These are phyloP conservation scores for Trachops cirrhosus DNA, from an alignment of 2,797 vertebrate genomes.

Conservation along the genomic window DNA sequence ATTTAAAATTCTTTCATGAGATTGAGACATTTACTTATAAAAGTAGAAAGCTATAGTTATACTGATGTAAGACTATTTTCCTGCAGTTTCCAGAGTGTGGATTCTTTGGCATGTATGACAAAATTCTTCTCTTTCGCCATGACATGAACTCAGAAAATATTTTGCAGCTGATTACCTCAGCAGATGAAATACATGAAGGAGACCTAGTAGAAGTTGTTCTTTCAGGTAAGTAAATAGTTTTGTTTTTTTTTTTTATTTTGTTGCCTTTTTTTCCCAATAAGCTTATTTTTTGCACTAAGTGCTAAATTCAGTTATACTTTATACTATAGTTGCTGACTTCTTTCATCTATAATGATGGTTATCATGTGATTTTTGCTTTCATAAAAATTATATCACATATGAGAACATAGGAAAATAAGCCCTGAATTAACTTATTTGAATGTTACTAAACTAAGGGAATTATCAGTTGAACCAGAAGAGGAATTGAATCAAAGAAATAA, in stretches of 20 bases:
- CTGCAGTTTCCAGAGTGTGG: constrained; percentile 96
- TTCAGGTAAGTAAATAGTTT: constrained; percentile 87
- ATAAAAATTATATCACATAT: constrained; percentile 25
- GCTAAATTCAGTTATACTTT: background rate
- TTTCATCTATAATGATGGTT: constrained; percentile 25
- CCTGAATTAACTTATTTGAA: background rate
- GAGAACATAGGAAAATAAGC: constrained; percentile 11
- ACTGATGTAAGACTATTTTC: constrained; percentile 72
- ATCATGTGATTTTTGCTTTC: background rate
- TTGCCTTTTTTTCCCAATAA: background rate
- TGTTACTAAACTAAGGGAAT: constrained; percentile 32
- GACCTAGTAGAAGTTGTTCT: constrained; percentile 91
- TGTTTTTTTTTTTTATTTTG: background rate
- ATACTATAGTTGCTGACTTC: background rate
- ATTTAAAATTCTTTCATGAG: constrained; percentile 33
- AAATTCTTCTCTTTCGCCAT: constrained; percentile 98
- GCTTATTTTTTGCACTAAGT: background rate
- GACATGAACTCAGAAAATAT: constrained; percentile 97
- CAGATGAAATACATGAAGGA: constrained; percentile 95
- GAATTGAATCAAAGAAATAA: constrained; percentile 27
- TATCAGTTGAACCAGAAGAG: background rate
- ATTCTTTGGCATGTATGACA: constrained; percentile 99
- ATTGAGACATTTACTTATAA: constrained; percentile 18
- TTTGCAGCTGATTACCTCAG: constrained; percentile 94
- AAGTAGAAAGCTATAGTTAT: constrained; percentile 18